Evolutionary conservation across 1,140 invertebrate genomes (phyloP), one percentile per base, ranked within the genome.

Genomic region (Drosophila cardini): DNA sequence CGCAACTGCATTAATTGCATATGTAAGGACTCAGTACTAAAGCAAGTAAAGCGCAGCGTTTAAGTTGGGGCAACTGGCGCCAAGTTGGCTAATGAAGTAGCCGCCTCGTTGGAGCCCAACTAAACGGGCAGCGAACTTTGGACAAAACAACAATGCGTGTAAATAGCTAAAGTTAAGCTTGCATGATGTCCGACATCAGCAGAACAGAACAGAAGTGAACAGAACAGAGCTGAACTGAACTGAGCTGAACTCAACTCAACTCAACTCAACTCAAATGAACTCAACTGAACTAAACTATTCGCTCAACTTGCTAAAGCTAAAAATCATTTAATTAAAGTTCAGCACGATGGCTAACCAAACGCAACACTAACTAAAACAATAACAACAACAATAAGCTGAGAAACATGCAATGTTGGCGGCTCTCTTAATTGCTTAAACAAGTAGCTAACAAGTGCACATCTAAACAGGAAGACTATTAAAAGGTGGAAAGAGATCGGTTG

Each of bases 321-420:
- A 84, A 84, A 84, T 85, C 81, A 85, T 84, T 84, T 84, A 84
- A 84, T 84, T 84, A 85, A 80, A 84, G 80, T 80, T 79, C 34
- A 56, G 76, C 46, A 21, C 43, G 38, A 42, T 11, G 38, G n/a
- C 50, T 32, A 45, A 15, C 21, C 15, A 26, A 9, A 52, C 9
- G 34, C 45, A 50, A 6, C 7, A 11, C 13, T 13, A 16, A 16
- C 21, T 10, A 13, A n/a, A n/a, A 16, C 21, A 50, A 36, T 21
- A 60, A 26, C 30, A 46, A 15, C 71, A 46, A 50, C 34, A 43
- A n/a, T n/a, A n/a, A n/a, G n/a, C n/a, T 13, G 30, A 34, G 38
- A 64, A 74, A 67, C 72, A 50, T 76, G 83, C 65, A 61, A 60
- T 76, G 80, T 79, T 84, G 48, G 76, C 72, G 80, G 72, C 77